Evolutionary conservation across 2,888 invertebrate species (phyloP).

Genomic region (Lithophane semibrunnea): DNA sequence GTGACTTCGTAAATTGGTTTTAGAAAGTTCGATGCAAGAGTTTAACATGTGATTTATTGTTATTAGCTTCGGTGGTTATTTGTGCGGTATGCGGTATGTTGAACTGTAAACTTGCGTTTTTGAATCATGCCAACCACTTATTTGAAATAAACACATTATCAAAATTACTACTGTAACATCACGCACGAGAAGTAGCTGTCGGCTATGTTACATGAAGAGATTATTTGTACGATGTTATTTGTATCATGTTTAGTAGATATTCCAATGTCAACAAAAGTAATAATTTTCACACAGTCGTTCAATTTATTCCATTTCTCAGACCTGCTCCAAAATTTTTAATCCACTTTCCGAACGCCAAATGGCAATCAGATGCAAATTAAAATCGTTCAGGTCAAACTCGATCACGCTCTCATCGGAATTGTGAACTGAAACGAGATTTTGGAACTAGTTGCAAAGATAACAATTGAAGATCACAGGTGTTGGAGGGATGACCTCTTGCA

Average conservation of each 20-base stretch:
- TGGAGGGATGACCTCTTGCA: slow-evolving; percentile 69
- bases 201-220: slow-evolving; percentile 10
- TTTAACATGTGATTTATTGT: slow-evolving; percentile 68
- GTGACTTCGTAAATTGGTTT: slow-evolving; percentile 72
- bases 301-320: slow-evolving; percentile 59
- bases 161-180: slow-evolving; percentile 38
- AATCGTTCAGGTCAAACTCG: slow-evolving; percentile 80
- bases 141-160: slow-evolving; percentile 46
- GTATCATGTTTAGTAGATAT: not conserved
- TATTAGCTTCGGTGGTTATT: slow-evolving; percentile 61
- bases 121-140: slow-evolving; percentile 37
- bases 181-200: slow-evolving; percentile 16
- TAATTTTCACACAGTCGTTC: slow-evolving; percentile 33
- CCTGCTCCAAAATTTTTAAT: slow-evolving; percentile 53
- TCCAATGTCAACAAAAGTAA: slow-evolving; percentile 9
- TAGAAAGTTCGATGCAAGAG: slow-evolving; percentile 70
- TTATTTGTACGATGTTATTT: slow-evolving; percentile 21
- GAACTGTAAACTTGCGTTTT: slow-evolving; percentile 56
- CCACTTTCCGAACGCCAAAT: slow-evolving; percentile 64
- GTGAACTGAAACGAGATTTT: slow-evolving; percentile 78
- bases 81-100: slow-evolving; percentile 58
- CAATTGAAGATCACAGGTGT: slow-evolving; percentile 83
- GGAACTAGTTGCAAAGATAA: slow-evolving; percentile 77
- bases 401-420: slow-evolving; percentile 86
- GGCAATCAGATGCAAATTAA: slow-evolving; percentile 78